Conservation (phyloP, 2,888 invertebrate genomes). For the Siphlonurus alternatus region DNA sequence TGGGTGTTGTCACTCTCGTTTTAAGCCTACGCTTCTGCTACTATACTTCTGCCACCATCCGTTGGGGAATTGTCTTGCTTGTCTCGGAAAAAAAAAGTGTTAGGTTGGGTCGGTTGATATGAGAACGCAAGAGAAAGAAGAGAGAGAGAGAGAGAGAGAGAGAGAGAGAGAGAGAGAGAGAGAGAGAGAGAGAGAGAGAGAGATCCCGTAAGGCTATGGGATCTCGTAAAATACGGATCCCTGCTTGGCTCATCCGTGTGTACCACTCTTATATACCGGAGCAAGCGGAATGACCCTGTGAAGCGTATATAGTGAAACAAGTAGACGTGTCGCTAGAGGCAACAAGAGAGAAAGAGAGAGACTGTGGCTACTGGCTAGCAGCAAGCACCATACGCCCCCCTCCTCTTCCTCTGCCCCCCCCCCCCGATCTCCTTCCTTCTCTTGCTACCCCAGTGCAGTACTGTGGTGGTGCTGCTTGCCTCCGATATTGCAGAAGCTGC, state of each 20-base stretch:
- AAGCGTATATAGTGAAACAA: background rate
- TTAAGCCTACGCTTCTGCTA: background rate
- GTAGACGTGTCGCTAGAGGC: background rate
- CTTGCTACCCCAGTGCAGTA: no score
- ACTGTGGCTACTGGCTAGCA: no score
- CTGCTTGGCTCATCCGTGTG: background rate
- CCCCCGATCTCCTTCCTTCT: no score
- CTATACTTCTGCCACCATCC: background rate
- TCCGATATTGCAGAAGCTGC: no score
- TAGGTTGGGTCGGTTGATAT: background rate
- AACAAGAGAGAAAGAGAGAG: conserved; percentile 15
- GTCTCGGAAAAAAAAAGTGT: background rate
- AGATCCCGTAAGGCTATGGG: background rate
- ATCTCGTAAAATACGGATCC: background rate
- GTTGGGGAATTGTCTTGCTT: background rate
- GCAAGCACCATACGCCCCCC: no score
- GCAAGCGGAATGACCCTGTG: background rate
- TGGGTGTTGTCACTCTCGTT: conserved; percentile 19
- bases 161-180: background rate
- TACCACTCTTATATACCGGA: background rate
- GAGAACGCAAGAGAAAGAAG: background rate
- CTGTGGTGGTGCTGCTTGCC: no score
- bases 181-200: background rate
- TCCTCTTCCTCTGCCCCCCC: no score
- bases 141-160: background rate